Evolutionary conservation across 1,140 invertebrate genomes (phyloP).

Genomic region (Drosophila biarmipes): DNA sequence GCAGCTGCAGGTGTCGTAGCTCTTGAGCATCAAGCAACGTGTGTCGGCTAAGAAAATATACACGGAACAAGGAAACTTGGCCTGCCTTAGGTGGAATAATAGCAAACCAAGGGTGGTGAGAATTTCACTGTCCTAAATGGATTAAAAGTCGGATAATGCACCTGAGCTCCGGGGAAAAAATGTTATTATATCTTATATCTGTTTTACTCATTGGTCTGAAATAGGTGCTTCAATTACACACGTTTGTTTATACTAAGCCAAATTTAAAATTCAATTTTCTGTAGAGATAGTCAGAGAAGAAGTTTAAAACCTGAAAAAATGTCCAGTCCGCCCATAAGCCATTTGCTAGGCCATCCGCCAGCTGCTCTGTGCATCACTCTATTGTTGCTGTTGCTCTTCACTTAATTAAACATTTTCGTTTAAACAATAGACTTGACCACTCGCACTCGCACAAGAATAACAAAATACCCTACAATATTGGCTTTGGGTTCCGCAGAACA

Average conservation of each 20-base stretch:
- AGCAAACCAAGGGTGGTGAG: not conserved
- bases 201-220: too few species aligned
- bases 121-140: not conserved
- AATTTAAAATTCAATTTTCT: too few species aligned
- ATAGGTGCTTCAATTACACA: too few species aligned
- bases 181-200: too few species aligned
- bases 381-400: slow-evolving; percentile 26
- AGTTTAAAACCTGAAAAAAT: slow-evolving; percentile 21
- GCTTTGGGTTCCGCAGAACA: slow-evolving; percentile 32
- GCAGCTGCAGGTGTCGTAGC: slow-evolving; percentile 57
- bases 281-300: too few species aligned
- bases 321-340: slow-evolving; percentile 1
- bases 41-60: slow-evolving; percentile 49
- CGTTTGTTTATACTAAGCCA: too few species aligned
- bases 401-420: slow-evolving; percentile 65
- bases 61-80: slow-evolving; percentile 1
- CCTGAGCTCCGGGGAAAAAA: too few species aligned
- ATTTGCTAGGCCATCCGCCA: slow-evolving; percentile 23
- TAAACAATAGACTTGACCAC: slow-evolving; percentile 43
- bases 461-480: slow-evolving; percentile 13
- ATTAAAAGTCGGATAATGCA: not conserved
- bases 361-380: slow-evolving; percentile 24
- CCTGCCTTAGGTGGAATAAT: not conserved
- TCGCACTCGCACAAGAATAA: slow-evolving; percentile 2
- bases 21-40: slow-evolving; percentile 21